phyloP scores from a whole-genome alignment of 2,888 invertebrate genomes.

The Drosophila engyochracea region DNA sequence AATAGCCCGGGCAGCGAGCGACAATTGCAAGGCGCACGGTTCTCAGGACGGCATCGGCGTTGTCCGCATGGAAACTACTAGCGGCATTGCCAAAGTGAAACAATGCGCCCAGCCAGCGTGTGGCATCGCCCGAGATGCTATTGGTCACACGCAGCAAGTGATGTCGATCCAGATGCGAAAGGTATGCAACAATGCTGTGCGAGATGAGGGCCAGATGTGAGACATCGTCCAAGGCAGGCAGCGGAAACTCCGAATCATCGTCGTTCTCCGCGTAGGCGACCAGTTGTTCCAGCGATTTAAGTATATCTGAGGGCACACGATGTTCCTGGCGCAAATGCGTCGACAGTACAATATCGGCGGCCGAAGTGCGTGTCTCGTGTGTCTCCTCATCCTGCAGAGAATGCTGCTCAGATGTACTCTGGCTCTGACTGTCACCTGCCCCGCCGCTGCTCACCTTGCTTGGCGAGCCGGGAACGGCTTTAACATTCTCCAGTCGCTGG shows the following conservation, averaged over 20 bases:
- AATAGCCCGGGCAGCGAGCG: slow-evolving; percentile 84
- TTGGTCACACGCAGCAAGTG: slow-evolving; percentile 93
- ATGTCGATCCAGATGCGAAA: slow-evolving; percentile 92
- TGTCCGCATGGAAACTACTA: slow-evolving; percentile 95
- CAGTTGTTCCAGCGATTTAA: slow-evolving; percentile 88
- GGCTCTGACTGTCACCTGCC: slow-evolving; percentile 8
- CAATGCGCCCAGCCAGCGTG: slow-evolving; percentile 94
- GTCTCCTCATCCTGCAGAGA: slow-evolving; percentile 8
- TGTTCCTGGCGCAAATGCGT: slow-evolving; percentile 86
- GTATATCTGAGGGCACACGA: slow-evolving; percentile 86
- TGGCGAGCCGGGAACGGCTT: slow-evolving; percentile 67
- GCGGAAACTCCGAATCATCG: slow-evolving; percentile 87
- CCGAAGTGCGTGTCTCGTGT: slow-evolving; percentile 7
- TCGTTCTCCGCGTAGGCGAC: slow-evolving; percentile 88
- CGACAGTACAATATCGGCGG: slow-evolving; percentile 37
- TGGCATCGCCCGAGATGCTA: slow-evolving; percentile 93
- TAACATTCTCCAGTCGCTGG: slow-evolving; percentile 89
- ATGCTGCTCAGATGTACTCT: not conserved
- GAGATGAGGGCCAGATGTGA: slow-evolving; percentile 90
- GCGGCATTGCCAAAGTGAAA: slow-evolving; percentile 94
- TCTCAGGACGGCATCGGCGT: slow-evolving; percentile 93
- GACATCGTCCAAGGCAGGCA: slow-evolving; percentile 88
- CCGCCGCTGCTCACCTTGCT: slow-evolving; percentile 28
- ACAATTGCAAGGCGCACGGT: slow-evolving; percentile 85
- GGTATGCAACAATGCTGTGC: slow-evolving; percentile 95